Evolutionary conservation across 92 coral and sea anemone genomes (phyloP), one percentile per base, ranked within the genome.

Genomic region (Umimayanthus chanpuru): DNA sequence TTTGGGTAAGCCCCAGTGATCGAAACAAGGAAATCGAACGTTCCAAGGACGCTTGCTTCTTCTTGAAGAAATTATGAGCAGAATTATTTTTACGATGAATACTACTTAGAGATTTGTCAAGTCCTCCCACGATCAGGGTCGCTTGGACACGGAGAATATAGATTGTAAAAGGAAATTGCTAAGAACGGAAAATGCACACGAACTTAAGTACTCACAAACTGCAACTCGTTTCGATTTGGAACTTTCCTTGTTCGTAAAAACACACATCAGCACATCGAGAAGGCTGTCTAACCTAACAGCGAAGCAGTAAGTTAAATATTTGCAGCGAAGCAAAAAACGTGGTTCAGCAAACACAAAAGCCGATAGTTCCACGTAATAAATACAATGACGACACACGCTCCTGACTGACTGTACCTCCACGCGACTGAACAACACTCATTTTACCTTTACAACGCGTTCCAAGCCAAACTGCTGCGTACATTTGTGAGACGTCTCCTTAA

Each of bases 321-420:
- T 83, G 78, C 87, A 83, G 61, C 61, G 67, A 83, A 83, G 78
- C 74, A 83, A 83, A 78, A 83, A 83, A 83, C 87, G 87, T 83
- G 78, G 87, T 83, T 83, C 77, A 70, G 87, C 87, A 70, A 70
- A 83, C 87, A 83, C 87, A 68, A 44, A 83, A 81, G 85, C 78
- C 53, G 87, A 83, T 83, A 83, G 87, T 50, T 83, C 87, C 87
- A 83, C 87, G 87, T 83, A 83, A 83, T 83, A 83, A 83, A 71
- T 74, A 83, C 87, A 83, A 83, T 83, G 87, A 83, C 87, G 87
- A 83, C 87, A 83, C 78, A 73, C 36, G 72, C 18, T 73, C 55
- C 56, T 29, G 64, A 76, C 29, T 38, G 28, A 49, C 77, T 68
- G 44, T 30, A 20, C n/a, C 87, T 74, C 65, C 77, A 83, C 36